These are phyloP conservation scores for Poeciliopsis presidionis DNA, from an alignment of 2,797 vertebrate species.

Conservation along the genomic window DNA sequence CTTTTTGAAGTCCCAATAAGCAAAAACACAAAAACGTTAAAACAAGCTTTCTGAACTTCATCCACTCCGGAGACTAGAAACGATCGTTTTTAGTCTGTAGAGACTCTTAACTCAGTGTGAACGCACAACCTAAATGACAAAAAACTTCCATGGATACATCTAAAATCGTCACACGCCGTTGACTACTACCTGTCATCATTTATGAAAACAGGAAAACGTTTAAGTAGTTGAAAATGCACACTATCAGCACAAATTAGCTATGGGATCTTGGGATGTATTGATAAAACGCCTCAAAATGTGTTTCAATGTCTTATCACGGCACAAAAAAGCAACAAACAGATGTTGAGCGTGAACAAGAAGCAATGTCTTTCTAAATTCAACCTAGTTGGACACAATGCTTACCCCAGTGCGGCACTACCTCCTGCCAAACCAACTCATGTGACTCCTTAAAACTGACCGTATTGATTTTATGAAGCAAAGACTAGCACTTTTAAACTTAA, in stretches of 20 bases:
- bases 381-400: not conserved
- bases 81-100: too few relatives aligned
- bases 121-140: too few relatives aligned
- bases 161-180: not conserved
- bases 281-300: not conserved
- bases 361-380: not conserved
- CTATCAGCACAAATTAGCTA: not conserved
- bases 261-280: not conserved
- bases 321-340: not conserved
- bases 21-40: too few relatives aligned
- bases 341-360: not conserved
- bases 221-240: not conserved
- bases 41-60: too few relatives aligned
- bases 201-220: not conserved
- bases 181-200: not conserved
- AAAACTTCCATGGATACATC: too few relatives aligned
- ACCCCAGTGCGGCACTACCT: not conserved
- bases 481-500: slow-evolving; percentile 24
- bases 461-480: slow-evolving; percentile 26
- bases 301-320: not conserved
- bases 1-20: too few relatives aligned
- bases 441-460: slow-evolving; percentile 10
- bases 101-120: too few relatives aligned
- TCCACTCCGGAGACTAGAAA: too few relatives aligned
- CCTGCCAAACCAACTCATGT: not conserved